Evolutionary conservation across 2,113 vertebrate genomes (phyloP), one percentile per base, ranked within the genome.

Genomic region (Dissostichus mawsoni): DNA sequence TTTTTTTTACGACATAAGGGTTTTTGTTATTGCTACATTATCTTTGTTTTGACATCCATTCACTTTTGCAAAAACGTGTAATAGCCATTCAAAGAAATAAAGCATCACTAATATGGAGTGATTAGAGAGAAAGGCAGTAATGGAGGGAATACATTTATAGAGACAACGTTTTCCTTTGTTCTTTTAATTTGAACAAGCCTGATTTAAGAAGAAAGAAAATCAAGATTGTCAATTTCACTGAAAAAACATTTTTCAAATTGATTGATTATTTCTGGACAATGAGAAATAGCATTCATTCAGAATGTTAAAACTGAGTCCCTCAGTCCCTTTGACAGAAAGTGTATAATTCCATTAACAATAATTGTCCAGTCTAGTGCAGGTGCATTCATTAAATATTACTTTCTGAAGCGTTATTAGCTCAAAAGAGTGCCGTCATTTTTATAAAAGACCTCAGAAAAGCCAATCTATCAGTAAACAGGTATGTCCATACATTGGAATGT

Each of bases 401-500:
- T 53, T 58, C 25, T 52, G 23, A 77, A 70, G 55, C 55, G 67
- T 74, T 66, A 52, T 23, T 51, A 23, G 23, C 23, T 78, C 20
- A 53, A 74, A 16, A 51, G 16, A 44, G 18, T 9, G 47, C 18
- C 14, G 23, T 18, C 45, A 41, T 23, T 68, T 55, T 53, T 70
- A 56, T 14, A 56, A 65, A 65, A 57, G 47, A 69, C 51, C 33
- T 51, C 53, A 62, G 23, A 41, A 51, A 71, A 63, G 41, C 65
- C 48, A 33, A 44, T 75, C 61, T 70, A 63, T 50, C 5, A 50
- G 36, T 69, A 81, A 58, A 51, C 53, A 68, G 4, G 78, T 53
- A 58, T 57, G 74, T 66, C 57, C 50, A 81, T 53, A 83, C 45
- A 59, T 13, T 77, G 91, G 89, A 92, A 93, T 92, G 90, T 93